Percentiles rank a stretch among this genome's conserved stretches.
Conservation (phyloP, 2,113 vertebrate species). For the Leptobrachium leishanense region DNA sequence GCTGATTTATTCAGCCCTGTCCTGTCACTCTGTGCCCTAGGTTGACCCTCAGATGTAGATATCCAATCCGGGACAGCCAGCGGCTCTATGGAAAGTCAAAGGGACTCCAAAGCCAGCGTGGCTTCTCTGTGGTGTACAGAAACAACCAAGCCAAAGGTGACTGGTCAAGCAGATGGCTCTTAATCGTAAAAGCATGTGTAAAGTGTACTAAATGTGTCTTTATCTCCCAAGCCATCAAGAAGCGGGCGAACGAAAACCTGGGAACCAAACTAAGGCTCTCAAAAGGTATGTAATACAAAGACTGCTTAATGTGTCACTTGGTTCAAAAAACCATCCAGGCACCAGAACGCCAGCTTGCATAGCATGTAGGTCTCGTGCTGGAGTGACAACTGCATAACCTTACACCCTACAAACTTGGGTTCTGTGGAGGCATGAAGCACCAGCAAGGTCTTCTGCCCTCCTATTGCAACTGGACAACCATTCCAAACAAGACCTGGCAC, state of each 20-base stretch:
- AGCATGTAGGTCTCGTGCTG: too few relatives aligned
- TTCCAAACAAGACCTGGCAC: too few relatives aligned
- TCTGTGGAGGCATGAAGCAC: too few relatives aligned
- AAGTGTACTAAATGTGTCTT: background rate
- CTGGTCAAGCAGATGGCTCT: background rate
- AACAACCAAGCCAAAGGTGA: background rate
- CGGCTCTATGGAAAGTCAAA: background rate
- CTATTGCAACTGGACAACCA: too few relatives aligned
- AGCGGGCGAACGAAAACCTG: background rate
- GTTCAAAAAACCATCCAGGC: too few relatives aligned
- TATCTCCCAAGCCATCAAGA: background rate
- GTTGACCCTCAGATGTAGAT: constrained; percentile 61
- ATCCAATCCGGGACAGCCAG: constrained; percentile 53
- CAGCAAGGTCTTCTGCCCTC: too few relatives aligned
- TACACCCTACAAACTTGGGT: too few relatives aligned
- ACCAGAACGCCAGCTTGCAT: too few relatives aligned
- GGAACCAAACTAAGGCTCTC: background rate
- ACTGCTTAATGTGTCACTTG: too few relatives aligned
- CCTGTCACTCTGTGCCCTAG: constrained; percentile 37
- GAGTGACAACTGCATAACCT: too few relatives aligned
- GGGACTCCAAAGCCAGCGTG: fast-evolving
- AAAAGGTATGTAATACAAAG: constrained; percentile 6
- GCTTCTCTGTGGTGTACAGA: background rate
- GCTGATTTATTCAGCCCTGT: too few relatives aligned
- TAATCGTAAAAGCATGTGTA: background rate